phyloP scores from a whole-genome alignment of 2,113 vertebrate genomes.

The Phycodurus eques region DNA sequence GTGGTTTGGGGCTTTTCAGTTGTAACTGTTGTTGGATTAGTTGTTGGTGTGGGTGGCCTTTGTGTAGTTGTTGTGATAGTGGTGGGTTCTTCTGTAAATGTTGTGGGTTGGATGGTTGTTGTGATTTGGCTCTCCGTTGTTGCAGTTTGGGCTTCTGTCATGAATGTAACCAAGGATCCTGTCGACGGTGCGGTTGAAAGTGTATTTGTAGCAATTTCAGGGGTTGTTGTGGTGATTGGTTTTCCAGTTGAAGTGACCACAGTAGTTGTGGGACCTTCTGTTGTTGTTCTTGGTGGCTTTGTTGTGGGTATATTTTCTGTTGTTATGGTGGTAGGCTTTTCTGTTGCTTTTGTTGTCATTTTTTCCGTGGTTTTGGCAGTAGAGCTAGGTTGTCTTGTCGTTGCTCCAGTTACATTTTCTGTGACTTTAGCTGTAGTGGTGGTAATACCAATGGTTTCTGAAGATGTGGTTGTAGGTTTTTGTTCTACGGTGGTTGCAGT shows the following conservation, averaged over 20 bases:
- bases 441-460: background rate
- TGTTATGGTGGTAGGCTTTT: background rate
- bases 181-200: background rate
- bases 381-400: background rate
- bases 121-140: background rate
- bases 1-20: background rate
- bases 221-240: background rate
- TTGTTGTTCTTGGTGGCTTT: background rate
- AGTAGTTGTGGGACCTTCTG: background rate
- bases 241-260: background rate
- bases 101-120: background rate
- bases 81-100: background rate
- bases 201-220: background rate
- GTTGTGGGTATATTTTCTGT: background rate
- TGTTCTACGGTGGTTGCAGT: background rate
- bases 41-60: background rate
- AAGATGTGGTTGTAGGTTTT: background rate
- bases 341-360: background rate
- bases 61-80: constrained; percentile 1
- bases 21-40: background rate
- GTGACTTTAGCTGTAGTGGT: background rate
- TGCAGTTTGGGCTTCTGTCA: background rate
- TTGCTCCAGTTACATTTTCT: background rate
- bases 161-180: background rate
- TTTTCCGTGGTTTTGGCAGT: background rate